These are phyloP conservation scores for Mungos mungo DNA, from an alignment of 2,113 vertebrate species.

Conservation along the genomic window DNA sequence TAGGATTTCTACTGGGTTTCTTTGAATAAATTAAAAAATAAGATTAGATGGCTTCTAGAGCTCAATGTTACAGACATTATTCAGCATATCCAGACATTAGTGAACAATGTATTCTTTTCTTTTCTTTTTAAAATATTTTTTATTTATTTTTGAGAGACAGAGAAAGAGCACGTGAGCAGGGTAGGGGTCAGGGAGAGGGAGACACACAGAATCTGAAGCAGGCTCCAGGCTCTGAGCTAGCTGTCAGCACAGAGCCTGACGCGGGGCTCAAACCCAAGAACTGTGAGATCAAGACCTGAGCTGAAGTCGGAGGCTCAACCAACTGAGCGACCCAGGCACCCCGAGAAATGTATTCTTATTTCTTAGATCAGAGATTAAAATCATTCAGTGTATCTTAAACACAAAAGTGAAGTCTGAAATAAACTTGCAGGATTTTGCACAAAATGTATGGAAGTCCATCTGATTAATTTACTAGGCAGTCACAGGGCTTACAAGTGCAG, in stretches of 20 bases:
- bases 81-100: background rate
- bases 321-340: too few relatives aligned
- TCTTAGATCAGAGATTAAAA: background rate
- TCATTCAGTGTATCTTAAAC: background rate
- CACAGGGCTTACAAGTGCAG: background rate
- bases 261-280: too few relatives aligned
- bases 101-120: background rate
- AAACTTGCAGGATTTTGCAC: background rate
- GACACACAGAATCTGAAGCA: too few relatives aligned
- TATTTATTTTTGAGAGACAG: too few relatives aligned
- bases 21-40: background rate
- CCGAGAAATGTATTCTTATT: background rate
- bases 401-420: background rate
- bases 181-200: too few relatives aligned
- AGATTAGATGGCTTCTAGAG: background rate
- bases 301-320: too few relatives aligned
- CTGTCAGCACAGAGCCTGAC: too few relatives aligned
- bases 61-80: background rate
- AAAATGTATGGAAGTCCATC: background rate
- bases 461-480: background rate
- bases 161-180: too few relatives aligned
- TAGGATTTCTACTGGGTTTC: background rate
- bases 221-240: too few relatives aligned
- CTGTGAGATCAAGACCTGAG: too few relatives aligned
- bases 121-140: background rate